Evolutionary conservation across 2,888 invertebrate species (phyloP), one percentile per base, ranked within the genome.

Genomic region (Andrena fulva): DNA sequence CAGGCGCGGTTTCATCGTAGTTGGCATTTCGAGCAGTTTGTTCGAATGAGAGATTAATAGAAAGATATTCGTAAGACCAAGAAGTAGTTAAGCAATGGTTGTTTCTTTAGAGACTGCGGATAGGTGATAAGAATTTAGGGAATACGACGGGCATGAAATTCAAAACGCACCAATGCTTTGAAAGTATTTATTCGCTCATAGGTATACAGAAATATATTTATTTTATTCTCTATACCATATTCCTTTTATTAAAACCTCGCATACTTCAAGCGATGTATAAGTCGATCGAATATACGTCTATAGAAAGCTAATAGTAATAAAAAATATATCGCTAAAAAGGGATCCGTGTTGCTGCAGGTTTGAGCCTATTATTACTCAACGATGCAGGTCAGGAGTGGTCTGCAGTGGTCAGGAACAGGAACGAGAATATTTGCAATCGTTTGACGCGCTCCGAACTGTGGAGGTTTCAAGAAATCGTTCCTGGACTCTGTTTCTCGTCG

Each of bases 101-200:
- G 12, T 10, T 52, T 76, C 60, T 59, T 33, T 63, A 48, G 68
- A 72, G 52, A 69, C 67, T 54, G 54, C 10, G n/a, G 29, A 27
- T 64, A 73, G 59, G 1, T 60, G 48, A 66, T 52, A 77, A 66
- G 50, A 70, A 60, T 31, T n/a, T 66, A 20, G 54, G n/a, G 31
- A 48, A 24, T 33, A 7, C 8, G 10, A 12, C n/a, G 12, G 66
- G 27, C 24, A 27, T 60, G 10, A 20, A 42, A 48, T 72, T 68
- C n/a, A 63, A 16, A 29, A 70, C 27, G 52, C 24, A 33, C 27
- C 6, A 62, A 72, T 63, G 10, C 29, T 42, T 27, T 29, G 63
- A 67, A 75, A 75, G 68, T 84, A 84, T 84, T 84, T 82, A 84
- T 79, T 82, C 72, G 35, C 66, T 69, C 76, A 75, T 69, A 42